These are phyloP conservation scores for Trachymyrmex septentrionalis DNA, from an alignment of 1,140 invertebrate species.

Conservation along the genomic window DNA sequence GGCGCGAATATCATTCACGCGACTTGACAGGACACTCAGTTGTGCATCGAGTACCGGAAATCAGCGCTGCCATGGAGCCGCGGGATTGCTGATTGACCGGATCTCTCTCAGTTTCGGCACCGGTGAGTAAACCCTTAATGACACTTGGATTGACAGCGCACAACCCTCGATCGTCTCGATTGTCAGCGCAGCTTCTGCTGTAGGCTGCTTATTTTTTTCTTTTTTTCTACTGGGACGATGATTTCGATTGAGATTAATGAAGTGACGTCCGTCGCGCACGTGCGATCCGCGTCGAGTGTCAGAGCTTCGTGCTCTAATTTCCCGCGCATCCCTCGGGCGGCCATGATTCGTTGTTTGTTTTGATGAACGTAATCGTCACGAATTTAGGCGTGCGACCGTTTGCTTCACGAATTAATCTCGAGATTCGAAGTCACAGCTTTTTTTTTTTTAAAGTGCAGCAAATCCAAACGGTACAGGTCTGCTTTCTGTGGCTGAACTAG, in stretches of 20 bases:
- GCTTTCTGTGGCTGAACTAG: too few relatives aligned
- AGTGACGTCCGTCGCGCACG: not conserved
- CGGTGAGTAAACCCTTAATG: slow-evolving; percentile 31
- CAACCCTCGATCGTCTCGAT: not conserved
- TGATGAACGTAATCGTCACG: not conserved
- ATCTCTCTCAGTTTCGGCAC: slow-evolving; percentile 1
- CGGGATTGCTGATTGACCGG: slow-evolving; percentile 27
- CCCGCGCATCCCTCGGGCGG: not conserved
- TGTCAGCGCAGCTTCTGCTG: not conserved
- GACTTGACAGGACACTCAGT: not conserved
- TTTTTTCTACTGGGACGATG: not conserved
- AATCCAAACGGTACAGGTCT: not conserved
- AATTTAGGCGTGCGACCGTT: not conserved
- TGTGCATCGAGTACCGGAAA: not conserved
- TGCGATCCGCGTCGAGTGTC: not conserved
- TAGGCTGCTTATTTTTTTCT: not conserved
- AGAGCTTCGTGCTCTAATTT: not conserved
- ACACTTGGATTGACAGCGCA: not conserved
- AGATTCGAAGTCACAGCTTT: not conserved
- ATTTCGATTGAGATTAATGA: slow-evolving; percentile 12
- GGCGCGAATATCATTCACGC: not conserved
- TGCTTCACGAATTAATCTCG: not conserved
- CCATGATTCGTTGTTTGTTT: slow-evolving; percentile 25
- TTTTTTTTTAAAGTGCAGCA: too few relatives aligned
- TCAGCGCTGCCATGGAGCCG: slow-evolving; percentile 27